Evolutionary conservation across 2,113 vertebrate genomes (phyloP), one percentile per base, ranked within the genome.

Genomic region (Gymnarchus niloticus): DNA sequence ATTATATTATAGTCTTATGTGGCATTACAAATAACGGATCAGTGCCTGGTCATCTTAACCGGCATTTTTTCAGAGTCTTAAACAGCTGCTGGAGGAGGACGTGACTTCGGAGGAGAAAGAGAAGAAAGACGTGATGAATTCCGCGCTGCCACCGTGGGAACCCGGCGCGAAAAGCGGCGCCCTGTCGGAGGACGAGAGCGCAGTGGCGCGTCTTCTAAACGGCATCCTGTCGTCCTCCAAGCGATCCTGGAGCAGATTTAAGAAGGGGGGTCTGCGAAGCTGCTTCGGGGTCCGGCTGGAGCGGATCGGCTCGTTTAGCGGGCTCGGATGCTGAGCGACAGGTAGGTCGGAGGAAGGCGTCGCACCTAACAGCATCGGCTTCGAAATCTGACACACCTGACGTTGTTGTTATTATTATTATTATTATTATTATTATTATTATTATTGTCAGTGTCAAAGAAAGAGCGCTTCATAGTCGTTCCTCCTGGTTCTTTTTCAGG

Each of bases 281-380:
- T 95, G 95, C 87, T 95, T 95, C 77, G 94, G 95, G 0, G 94
- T 95, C 69, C 90, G 94, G 19, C 65, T 95, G 3, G 94, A 95
- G 82, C 87, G 94, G 85, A 95, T 95, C 88, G 95, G 95, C 5
- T 95, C 94, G 8, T 95, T 95, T 87, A 95, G 94, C 82, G 94
- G 94, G 7, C 90, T 95, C 85, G 95, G 95, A 17, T 95, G 95
- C 90, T 95, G 89, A 92, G 57, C 9, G 8, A 83, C 90, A 89
- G 84, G 85, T 90, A 77, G 56, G 76, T 19, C 21, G 25, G 33
- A 33, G 57, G 57, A 9, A 44, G 14, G 21, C 56, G 9, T 78
- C 23, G 3, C 21, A 21, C 41, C 21, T 7, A 44, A 19, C 12
- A 69, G 10, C 37, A 9, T 48, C 46, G 3, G 41, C 19, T 59